Conservation (phyloP, 2,888 invertebrate species). For the Bombylius discolor region DNA sequence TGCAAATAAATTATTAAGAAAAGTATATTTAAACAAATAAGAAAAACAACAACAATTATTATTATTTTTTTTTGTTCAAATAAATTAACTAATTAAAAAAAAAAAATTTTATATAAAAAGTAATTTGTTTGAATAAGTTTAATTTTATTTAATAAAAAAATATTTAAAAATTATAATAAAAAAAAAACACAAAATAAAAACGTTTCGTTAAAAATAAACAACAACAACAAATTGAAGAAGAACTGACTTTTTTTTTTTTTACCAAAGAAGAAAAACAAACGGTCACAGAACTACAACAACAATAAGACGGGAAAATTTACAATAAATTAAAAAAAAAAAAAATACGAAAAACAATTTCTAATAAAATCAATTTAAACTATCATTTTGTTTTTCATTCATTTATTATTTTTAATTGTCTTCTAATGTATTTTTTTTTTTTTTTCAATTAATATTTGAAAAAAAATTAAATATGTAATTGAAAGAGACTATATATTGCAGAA, state of each 20-base stretch:
- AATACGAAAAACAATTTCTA: background rate
- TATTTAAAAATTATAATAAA: background rate
- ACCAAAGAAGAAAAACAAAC: too few species aligned
- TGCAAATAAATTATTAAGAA: constrained; percentile 4
- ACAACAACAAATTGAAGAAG: background rate
- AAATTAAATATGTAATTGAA: too few species aligned
- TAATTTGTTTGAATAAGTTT: background rate
- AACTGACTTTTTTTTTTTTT: background rate
- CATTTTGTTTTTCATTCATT: background rate
- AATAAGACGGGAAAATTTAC: background rate
- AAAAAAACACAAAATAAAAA: background rate
- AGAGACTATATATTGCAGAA: too few species aligned
- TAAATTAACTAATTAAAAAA: too few species aligned
- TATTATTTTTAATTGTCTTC: background rate
- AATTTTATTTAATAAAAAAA: background rate
- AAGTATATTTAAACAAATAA: constrained; percentile 3
- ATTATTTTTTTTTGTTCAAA: too few species aligned
- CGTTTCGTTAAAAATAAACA: background rate
- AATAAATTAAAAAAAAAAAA: background rate
- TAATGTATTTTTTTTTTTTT: background rate
- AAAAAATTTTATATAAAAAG: too few species aligned
- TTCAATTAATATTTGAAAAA: background rate
- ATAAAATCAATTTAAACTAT: too few species aligned
- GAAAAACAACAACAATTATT: too few species aligned
- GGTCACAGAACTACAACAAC: too few species aligned